Base-by-base conservation (phyloP, 1,140 invertebrate genomes). In the Tribolium madens region DNA sequence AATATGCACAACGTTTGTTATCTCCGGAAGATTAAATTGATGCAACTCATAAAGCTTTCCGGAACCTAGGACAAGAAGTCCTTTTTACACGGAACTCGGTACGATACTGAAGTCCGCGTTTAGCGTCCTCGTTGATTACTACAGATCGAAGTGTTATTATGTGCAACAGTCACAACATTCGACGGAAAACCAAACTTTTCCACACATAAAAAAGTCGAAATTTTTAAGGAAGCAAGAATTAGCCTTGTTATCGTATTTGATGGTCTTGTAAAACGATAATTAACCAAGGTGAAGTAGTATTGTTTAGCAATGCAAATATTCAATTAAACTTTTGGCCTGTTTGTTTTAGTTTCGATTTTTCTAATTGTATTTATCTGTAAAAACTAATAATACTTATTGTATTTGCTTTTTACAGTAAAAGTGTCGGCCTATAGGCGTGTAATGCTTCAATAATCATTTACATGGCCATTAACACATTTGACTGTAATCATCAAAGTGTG, bases 381-480 rank as follows among this genome's bases (percentile, higher is more conserved):
- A 3, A 10, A 42, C 5, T 42, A 10, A 42, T 42, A 42, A 42
- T 7, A 42, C 5, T 42, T 42, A 26, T 26, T 26, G 6, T 26
- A 4, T 3, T 26, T 26, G 21, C 21, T 1, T 26, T 26, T 26
- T 26, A 26, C n/a, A 9, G 36, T 42, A 42, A 42, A 42, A 42
- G 6, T 42, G 36, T n/a, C 36, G 5, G 2, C 36, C 21, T 26
- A 47, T 50, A 3, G 6, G 6, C 10, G 13, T 3, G 48, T 17
- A 7, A 50, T 17, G 48, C 48, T 15, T 50, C 48, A 50, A 17
- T 50, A 50, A 50, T 3, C 48, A 50, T 50, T 50, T 50, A 50
- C 48, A 50, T 50, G 48, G 48, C 48, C 48, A 50, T 17, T 17
- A 50, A 50, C 12, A 50, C 12, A 50, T 15, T 50, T 50, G 14